Conservation (phyloP, 2,888 invertebrate genomes). For the Notodromas monacha region DNA sequence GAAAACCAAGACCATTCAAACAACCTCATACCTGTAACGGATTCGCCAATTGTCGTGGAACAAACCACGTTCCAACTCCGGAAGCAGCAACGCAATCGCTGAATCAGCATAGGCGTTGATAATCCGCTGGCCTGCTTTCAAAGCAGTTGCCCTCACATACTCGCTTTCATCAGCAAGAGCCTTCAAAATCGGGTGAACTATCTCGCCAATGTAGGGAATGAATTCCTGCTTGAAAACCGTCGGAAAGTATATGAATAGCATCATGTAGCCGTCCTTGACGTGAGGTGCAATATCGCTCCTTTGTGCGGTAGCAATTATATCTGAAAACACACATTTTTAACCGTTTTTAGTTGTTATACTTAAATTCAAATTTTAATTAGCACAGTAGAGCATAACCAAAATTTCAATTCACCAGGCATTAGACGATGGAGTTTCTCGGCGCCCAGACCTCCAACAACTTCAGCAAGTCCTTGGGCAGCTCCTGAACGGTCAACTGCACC, state of each 20-base stretch:
- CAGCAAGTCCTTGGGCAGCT: slow-evolving; percentile 82
- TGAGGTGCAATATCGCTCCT: slow-evolving; percentile 72
- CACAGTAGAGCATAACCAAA: background rate
- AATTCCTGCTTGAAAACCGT: slow-evolving; percentile 82
- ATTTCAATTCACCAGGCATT: slow-evolving; percentile 37
- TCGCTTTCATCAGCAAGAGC: slow-evolving; percentile 96
- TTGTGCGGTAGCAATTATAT: slow-evolving; percentile 74
- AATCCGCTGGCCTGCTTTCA: slow-evolving; percentile 82
- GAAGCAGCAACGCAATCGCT: slow-evolving; percentile 61
- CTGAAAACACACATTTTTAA: too few species aligned
- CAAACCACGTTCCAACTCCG: slow-evolving; percentile 66
- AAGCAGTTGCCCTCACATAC: slow-evolving; percentile 83
- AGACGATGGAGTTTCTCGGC: slow-evolving; percentile 72
- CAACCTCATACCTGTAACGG: slow-evolving; percentile 23
- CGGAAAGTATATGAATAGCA: slow-evolving; percentile 99
- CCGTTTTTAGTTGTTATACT: too few species aligned
- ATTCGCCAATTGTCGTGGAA: slow-evolving; percentile 99
- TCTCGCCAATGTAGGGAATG: slow-evolving; percentile 74
- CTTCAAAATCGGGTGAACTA: slow-evolving; percentile 81
- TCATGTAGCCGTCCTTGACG: slow-evolving; percentile 95
- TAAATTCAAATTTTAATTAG: too few species aligned
- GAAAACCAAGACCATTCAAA: too few species aligned
- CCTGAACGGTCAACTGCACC: slow-evolving; percentile 71
- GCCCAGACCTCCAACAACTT: slow-evolving; percentile 84
- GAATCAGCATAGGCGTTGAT: slow-evolving; percentile 84